Percentiles rank a stretch among this genome's conserved stretches.
These are phyloP conservation scores for Clinocottus analis DNA, from an alignment of 2,113 vertebrate genomes.

Conservation along the genomic window DNA sequence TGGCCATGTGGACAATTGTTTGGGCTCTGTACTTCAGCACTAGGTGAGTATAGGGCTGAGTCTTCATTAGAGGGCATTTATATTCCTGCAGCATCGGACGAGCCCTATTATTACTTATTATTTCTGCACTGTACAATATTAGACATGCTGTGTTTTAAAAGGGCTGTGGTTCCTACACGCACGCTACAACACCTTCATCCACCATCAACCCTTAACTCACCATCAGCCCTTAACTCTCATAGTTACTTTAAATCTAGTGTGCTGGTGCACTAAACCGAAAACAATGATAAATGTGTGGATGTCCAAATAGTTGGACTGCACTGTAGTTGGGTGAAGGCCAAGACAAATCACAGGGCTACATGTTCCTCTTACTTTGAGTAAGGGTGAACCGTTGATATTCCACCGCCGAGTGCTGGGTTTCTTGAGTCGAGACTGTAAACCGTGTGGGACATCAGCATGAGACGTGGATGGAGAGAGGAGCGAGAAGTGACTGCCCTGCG, in stretches of 20 bases:
- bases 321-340: constrained; percentile 31
- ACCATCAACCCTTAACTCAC: constrained; percentile 1
- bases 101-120: not conserved
- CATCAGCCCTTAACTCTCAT: constrained; percentile 1
- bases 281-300: constrained; percentile 6
- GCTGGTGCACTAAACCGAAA: constrained; percentile 21
- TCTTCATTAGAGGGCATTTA: not conserved
- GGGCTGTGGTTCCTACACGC: not conserved
- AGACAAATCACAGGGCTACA: constrained; percentile 31
- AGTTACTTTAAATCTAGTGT: not conserved
- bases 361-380: constrained; percentile 80
- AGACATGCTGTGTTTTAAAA: not conserved
- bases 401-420: constrained; percentile 78
- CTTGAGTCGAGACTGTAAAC: constrained; percentile 82
- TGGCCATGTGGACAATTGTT: constrained; percentile 31
- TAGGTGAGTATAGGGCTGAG: constrained; percentile 4
- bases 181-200: not conserved
- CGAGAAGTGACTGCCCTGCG: not conserved
- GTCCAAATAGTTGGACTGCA: constrained; percentile 43
- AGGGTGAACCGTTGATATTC: constrained; percentile 79
- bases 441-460: constrained; percentile 67
- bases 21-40: constrained; percentile 1
- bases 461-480: constrained; percentile 27
- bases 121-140: not conserved
- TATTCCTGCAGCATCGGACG: not conserved